Conservation (phyloP, 1,140 invertebrate genomes). For the Macrotrachela quadricornifera region DNA sequence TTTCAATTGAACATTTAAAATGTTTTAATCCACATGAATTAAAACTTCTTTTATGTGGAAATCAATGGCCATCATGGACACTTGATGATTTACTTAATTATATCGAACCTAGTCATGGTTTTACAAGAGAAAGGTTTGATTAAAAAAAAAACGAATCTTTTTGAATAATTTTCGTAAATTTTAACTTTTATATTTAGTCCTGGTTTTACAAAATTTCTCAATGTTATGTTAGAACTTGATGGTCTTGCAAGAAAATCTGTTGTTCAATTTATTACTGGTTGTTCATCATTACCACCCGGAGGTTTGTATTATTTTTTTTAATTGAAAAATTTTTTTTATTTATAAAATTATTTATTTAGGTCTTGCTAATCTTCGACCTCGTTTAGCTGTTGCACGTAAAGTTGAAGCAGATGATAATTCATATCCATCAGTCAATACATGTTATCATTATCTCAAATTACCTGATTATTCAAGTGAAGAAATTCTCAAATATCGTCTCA, state of each 20-base stretch:
- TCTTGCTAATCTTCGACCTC: slow-evolving; percentile 79
- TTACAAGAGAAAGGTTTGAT: slow-evolving; percentile 69
- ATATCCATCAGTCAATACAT: slow-evolving; percentile 97
- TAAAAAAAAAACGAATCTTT: slow-evolving; percentile 9
- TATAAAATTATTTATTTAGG: too few relatives aligned
- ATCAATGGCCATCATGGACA: slow-evolving; percentile 85
- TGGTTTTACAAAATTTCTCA: slow-evolving; percentile 81
- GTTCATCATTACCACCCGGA: slow-evolving; percentile 81
- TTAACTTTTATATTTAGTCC: slow-evolving; percentile 40
- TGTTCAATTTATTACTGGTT: slow-evolving; percentile 93
- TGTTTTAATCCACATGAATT: slow-evolving; percentile 60
- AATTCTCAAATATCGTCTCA: slow-evolving; percentile 66
- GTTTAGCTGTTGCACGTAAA: slow-evolving; percentile 63
- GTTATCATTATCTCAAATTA: slow-evolving; percentile 94
- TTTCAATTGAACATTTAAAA: slow-evolving; percentile 70
- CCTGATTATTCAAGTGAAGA: slow-evolving; percentile 94
- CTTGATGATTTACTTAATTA: slow-evolving; percentile 82
- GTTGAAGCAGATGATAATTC: slow-evolving; percentile 71
- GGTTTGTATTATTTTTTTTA: slow-evolving; percentile 30
- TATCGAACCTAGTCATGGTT: slow-evolving; percentile 93
- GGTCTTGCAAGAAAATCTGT: slow-evolving; percentile 80
- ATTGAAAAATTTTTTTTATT: too few relatives aligned
- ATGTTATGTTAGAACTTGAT: slow-evolving; percentile 69
- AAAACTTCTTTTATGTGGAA: slow-evolving; percentile 54
- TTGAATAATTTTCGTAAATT: not conserved